phyloP scores from a whole-genome alignment of 2,888 invertebrate genomes.

The Rhamnusium bicolor region DNA sequence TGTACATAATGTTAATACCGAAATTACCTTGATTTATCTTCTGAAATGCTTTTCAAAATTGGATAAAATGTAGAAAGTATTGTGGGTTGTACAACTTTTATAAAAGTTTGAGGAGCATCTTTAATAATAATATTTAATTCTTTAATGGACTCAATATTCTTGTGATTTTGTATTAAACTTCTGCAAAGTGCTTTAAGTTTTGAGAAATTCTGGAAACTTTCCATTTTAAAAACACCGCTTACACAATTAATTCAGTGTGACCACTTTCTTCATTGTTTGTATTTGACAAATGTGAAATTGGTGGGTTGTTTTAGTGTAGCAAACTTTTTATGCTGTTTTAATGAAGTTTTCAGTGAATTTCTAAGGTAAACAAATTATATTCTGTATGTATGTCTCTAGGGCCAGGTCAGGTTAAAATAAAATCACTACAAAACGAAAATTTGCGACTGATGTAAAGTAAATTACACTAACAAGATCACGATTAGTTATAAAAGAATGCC shows the following conservation, averaged over 20 bases:
- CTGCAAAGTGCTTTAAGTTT: constrained; percentile 50
- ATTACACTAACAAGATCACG: too few relatives aligned
- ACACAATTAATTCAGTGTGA: not conserved
- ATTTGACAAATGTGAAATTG: not conserved
- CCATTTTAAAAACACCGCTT: constrained; percentile 44
- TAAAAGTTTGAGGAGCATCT: constrained; percentile 47
- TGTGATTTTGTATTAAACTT: constrained; percentile 53
- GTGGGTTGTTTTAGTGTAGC: not conserved
- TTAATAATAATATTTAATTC: constrained; percentile 48
- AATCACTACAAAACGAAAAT: too few relatives aligned
- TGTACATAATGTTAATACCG: too few relatives aligned
- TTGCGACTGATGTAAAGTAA: too few relatives aligned
- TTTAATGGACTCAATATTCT: constrained; percentile 50
- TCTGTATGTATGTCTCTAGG: too few relatives aligned
- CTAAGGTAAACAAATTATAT: not conserved
- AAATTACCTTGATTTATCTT: constrained; percentile 52
- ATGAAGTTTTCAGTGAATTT: not conserved
- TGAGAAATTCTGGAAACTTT: constrained; percentile 48
- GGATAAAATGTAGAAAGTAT: constrained; percentile 58
- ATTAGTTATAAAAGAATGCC: not conserved
- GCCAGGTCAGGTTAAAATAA: too few relatives aligned
- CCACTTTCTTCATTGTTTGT: constrained; percentile 16
- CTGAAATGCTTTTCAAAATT: constrained; percentile 55
- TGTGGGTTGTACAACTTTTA: constrained; percentile 51
- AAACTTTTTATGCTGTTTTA: not conserved